Evolutionary conservation across 2,113 vertebrate species (phyloP).

Genomic region (Crotalus horridus): DNA sequence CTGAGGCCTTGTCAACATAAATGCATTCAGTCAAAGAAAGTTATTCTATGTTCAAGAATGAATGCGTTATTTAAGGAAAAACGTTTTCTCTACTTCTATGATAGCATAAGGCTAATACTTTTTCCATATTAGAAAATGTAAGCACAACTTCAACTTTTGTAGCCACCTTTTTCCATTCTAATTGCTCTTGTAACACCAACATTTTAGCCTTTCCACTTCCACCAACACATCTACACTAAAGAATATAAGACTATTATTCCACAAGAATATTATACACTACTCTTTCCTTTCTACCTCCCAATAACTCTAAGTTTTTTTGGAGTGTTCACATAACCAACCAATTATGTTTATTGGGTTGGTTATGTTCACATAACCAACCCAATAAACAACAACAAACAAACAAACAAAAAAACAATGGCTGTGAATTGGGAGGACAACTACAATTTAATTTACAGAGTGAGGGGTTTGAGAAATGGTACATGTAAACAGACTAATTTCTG

Average conservation of each 20-base stretch:
- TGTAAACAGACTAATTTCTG: not conserved
- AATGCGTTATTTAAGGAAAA: not conserved
- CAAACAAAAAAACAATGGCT: not conserved
- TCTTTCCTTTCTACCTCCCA: not conserved
- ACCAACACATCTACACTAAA: not conserved
- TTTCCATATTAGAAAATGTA: not conserved
- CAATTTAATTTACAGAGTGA: not conserved
- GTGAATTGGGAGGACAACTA: not conserved
- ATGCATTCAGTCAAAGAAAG: not conserved
- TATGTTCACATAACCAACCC: not conserved
- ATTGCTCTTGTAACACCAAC: not conserved
- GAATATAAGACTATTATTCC: not conserved
- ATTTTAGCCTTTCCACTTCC: not conserved
- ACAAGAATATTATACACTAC: not conserved
- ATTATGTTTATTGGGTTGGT: no score
- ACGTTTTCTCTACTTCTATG: not conserved
- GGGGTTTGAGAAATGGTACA: not conserved
- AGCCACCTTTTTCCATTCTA: not conserved
- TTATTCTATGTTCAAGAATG: not conserved
- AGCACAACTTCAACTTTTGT: not conserved
- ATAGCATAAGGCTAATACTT: not conserved
- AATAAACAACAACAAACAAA: not conserved
- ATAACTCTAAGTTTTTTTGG: not conserved
- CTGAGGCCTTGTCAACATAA: not conserved
- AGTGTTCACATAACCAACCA: not conserved